These are phyloP conservation scores for Halictus ligatus DNA, from an alignment of 2,888 invertebrate genomes.

Conservation along the genomic window DNA sequence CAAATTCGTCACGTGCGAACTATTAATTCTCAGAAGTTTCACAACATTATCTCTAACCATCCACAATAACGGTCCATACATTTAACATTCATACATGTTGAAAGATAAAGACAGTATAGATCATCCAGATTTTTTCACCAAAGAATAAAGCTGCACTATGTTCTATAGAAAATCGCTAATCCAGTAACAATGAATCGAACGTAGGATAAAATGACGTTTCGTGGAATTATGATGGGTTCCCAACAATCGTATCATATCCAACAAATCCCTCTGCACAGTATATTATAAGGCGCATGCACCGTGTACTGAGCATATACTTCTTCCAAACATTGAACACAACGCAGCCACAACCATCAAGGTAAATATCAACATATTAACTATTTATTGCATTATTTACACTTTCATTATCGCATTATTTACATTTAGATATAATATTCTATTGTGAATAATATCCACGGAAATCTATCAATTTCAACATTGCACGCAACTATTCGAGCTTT, in stretches of 20 bases:
- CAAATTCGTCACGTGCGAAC: too few relatives aligned
- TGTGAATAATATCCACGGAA: neutral
- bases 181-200: neutral
- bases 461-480: too few relatives aligned
- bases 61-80: too few relatives aligned
- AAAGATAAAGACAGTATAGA: too few relatives aligned
- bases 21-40: too few relatives aligned
- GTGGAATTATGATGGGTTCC: neutral
- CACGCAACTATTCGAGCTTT: too few relatives aligned
- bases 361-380: neutral
- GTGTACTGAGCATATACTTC: fast-evolving
- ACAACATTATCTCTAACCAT: too few relatives aligned
- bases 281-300: neutral
- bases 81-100: too few relatives aligned
- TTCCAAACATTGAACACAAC: neutral
- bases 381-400: too few relatives aligned
- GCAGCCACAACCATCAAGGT: neutral
- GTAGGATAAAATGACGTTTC: neutral
- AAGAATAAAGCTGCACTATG: too few relatives aligned
- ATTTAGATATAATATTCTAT: neutral
- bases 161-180: neutral
- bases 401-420: neutral
- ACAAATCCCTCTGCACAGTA: neutral
- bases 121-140: too few relatives aligned
- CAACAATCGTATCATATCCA: neutral